Evolutionary conservation across 2,888 invertebrate species (phyloP).

Genomic region (Caenorhabditis virilis): DNA sequence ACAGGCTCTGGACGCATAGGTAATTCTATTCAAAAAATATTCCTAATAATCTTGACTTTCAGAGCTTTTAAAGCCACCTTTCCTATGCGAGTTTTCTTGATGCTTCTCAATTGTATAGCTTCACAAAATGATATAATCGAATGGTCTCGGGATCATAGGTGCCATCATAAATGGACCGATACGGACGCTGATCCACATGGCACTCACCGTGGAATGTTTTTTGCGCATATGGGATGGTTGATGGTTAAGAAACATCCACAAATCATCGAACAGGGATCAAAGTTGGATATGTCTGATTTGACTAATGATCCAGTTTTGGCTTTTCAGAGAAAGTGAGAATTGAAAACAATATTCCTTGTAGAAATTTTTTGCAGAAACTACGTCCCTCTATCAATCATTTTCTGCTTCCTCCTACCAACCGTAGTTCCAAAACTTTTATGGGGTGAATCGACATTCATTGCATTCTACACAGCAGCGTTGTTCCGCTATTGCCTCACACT

Average conservation of each 20-base stretch:
- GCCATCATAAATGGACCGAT: constrained; percentile 89
- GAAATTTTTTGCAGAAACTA: constrained; percentile 74
- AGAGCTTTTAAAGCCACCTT: constrained; percentile 84
- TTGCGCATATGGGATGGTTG: constrained; percentile 93
- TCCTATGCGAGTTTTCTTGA: constrained; percentile 81
- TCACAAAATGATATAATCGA: constrained; percentile 87
- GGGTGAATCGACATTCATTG: constrained; percentile 80
- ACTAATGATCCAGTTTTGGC: constrained; percentile 80
- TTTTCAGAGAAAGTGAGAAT: constrained; percentile 80
- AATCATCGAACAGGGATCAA: constrained; percentile 77
- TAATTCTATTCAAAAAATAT: background rate
- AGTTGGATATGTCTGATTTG: constrained; percentile 83
- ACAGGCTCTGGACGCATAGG: constrained; percentile 87
- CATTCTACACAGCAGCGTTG: constrained; percentile 82
- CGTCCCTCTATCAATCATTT: constrained; percentile 78
- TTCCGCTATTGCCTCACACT: constrained; percentile 83
- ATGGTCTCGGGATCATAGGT: constrained; percentile 83
- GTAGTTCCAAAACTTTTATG: constrained; percentile 81
- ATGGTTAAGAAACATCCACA: constrained; percentile 79
- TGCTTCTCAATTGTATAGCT: constrained; percentile 82
- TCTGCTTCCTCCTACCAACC: constrained; percentile 83
- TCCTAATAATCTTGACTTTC: background rate
- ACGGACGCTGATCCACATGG: constrained; percentile 93
- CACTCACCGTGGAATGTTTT: constrained; percentile 89
- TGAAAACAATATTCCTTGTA: background rate